Percentiles rank a stretch among this genome's conserved stretches.
Conservation (phyloP, 2,797 vertebrate genomes). For the Danio aesculapii region DNA sequence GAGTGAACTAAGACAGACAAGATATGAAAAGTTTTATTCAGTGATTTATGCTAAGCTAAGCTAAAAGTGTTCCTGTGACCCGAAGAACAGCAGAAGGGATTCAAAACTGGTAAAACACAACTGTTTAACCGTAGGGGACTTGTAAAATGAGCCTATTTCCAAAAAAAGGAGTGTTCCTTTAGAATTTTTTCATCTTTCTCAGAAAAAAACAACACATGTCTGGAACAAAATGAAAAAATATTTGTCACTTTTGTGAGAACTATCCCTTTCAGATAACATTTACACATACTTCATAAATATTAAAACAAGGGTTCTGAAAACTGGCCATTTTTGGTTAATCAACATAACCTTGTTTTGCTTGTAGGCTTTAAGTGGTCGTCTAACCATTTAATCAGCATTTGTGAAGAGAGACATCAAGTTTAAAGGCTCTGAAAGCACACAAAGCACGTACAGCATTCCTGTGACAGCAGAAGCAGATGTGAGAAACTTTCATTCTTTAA, state of each 20-base stretch:
- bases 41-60: too few species aligned
- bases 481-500: slow-evolving; percentile 9
- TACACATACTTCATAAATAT: background rate
- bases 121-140: too few species aligned
- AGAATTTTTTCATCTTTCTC: background rate
- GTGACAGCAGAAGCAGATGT: slow-evolving; percentile 26
- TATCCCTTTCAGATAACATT: background rate
- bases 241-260: background rate
- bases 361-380: background rate
- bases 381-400: slow-evolving; percentile 17
- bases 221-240: background rate
- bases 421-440: slow-evolving; percentile 30
- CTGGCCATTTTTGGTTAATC: background rate
- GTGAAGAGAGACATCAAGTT: slow-evolving; percentile 16
- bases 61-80: too few species aligned
- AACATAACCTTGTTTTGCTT: background rate
- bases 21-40: too few species aligned
- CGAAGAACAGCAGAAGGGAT: too few species aligned
- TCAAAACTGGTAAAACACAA: too few species aligned
- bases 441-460: slow-evolving; percentile 33
- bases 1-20: too few species aligned
- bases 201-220: background rate
- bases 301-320: slow-evolving; percentile 47
- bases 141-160: too few species aligned
- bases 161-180: too few species aligned